Evolutionary conservation across 2,113 vertebrate genomes (phyloP), one percentile per base, ranked within the genome.

Genomic region (Tetraodon nigroviridis): DNA sequence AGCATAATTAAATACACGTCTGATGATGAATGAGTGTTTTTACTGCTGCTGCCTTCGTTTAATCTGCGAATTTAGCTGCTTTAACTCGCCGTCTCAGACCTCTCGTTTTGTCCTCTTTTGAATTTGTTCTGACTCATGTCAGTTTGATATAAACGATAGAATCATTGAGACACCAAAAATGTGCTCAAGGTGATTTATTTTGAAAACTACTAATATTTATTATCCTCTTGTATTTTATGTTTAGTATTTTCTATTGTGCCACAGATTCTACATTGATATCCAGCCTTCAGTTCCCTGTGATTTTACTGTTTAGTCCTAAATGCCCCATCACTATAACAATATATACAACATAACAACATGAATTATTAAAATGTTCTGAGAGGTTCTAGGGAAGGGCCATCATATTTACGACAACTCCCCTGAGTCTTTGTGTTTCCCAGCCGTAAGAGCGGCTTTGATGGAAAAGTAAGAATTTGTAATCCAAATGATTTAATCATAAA

Each of bases 21-120:
- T 37, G 8, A 37, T 37, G 12, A 37, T 37, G 32, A 37, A 37
- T 37, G 32, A 37, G 32, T 37, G 32, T 37, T 37, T 8, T 37
- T 37, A 37, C 32, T 8, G 32, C 42, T 44, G 14, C 42, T 44
- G 14, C 14, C 42, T 44, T 44, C 13, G 16, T 44, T 59, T 56
- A 71, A 58, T 41, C 41, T 50, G 24, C 24, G 5, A 27, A 27
- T 27, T 27, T 27, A 27, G 24, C 24, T 27, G 20, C 51, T 58
- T 51, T 8, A 46, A 56, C 5, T 51, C 40, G 41, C 49, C 41
- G 10, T 47, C 19, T 18, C 51, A 48, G 37, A 47, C n/a, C 7
- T 45, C 57, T 51, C 44, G 22, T 16, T 12, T 11, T 29, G 20
- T 14, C 32, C 21, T 64, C 68, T 27, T 67, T 60, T 29, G 32